Conservation (phyloP, 2,888 invertebrate species). For the Torymus tubicola region DNA sequence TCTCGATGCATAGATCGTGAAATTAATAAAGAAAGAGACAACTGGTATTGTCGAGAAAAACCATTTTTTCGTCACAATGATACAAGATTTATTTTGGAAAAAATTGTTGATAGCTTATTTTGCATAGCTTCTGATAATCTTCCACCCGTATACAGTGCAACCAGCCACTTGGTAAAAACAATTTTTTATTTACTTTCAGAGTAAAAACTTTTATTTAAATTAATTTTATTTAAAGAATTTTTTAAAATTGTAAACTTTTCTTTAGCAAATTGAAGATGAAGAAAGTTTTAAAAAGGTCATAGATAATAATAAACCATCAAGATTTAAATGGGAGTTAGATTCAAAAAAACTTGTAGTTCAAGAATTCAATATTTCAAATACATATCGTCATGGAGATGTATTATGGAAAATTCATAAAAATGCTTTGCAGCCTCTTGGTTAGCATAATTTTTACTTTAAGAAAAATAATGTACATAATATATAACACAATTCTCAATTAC, state of each 20-base stretch:
- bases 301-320: conserved; percentile 58
- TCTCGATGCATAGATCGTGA: conserved; percentile 78
- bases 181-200: conserved; percentile 12
- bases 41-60: conserved; percentile 78
- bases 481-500: conserved; percentile 20
- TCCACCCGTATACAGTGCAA: conserved; percentile 72
- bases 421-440: conserved; percentile 68
- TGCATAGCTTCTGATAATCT: conserved; percentile 81
- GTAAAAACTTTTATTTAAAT: conserved; percentile 50
- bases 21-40: conserved; percentile 68
- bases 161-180: conserved; percentile 61
- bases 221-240: conserved; percentile 47
- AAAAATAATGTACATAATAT: background rate
- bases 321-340: conserved; percentile 65
- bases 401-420: conserved; percentile 66
- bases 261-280: conserved; percentile 64
- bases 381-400: conserved; percentile 66
- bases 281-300: conserved; percentile 62
- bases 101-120: conserved; percentile 78
- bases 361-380: conserved; percentile 62
- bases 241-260: conserved; percentile 41
- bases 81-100: conserved; percentile 75
- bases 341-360: conserved; percentile 46
- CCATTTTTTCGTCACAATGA: conserved; percentile 79
- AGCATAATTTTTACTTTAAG: conserved; percentile 7